Percentiles rank a stretch among this genome's conserved stretches.
Evolutionary conservation across 2,113 vertebrate species (phyloP).

Genomic region (Xiphophorus hellerii): DNA sequence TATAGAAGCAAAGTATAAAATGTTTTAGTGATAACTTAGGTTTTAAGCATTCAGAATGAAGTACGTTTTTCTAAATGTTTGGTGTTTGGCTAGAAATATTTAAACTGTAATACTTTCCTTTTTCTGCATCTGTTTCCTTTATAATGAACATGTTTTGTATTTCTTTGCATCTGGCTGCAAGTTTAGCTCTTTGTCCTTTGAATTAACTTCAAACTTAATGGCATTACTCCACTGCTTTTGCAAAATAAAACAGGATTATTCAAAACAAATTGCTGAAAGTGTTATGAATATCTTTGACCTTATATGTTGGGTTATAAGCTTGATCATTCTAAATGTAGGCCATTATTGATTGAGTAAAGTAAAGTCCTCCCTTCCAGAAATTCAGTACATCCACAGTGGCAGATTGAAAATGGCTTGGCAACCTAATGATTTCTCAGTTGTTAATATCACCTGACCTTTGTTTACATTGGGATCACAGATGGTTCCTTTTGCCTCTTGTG

Average conservation of each 20-base stretch:
- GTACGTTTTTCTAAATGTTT: background rate
- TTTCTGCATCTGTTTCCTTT: background rate
- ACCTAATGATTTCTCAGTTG: constrained; percentile 11
- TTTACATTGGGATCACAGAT: constrained; percentile 51
- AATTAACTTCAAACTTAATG: background rate
- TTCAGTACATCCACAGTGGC: constrained; percentile 21
- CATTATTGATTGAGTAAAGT: constrained; percentile 34
- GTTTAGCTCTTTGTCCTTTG: background rate
- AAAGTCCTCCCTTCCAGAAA: constrained; percentile 16
- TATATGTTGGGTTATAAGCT: background rate
- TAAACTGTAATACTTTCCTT: background rate
- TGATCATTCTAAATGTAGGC: background rate
- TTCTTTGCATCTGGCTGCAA: background rate
- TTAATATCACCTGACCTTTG: constrained; percentile 42
- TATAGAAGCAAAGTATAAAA: background rate
- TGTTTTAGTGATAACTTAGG: background rate
- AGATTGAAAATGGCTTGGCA: constrained; percentile 23
- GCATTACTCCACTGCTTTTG: background rate
- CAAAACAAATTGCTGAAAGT: background rate
- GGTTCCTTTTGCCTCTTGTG: constrained; percentile 52
- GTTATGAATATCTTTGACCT: no score
- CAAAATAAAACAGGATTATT: background rate
- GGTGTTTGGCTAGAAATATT: background rate
- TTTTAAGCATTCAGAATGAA: background rate
- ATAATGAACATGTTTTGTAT: background rate